Evolutionary conservation across 2,888 invertebrate species (phyloP).

Genomic region (Bugulina stolonifera): DNA sequence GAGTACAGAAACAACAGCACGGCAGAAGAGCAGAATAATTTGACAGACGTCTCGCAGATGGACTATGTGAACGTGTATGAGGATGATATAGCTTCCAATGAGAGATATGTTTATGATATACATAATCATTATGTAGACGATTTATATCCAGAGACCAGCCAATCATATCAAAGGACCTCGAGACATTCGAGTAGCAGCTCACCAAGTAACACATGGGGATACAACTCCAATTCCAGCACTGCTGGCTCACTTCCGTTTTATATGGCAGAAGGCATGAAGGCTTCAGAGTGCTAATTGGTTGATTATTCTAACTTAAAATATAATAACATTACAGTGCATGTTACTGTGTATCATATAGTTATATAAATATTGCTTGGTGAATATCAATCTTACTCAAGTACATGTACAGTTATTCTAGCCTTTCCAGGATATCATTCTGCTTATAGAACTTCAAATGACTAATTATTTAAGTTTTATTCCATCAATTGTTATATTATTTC

Average conservation of each 20-base stretch:
- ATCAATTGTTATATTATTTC: too few species aligned
- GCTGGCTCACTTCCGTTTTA: slow-evolving; percentile 2
- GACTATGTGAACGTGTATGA: slow-evolving; percentile 23
- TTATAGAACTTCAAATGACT: too few species aligned
- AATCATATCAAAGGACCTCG: neutral
- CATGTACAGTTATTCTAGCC: too few species aligned
- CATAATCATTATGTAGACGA: neutral
- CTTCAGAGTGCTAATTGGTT: slow-evolving; percentile 5
- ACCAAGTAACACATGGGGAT: neutral
- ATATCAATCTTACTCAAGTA: too few species aligned
- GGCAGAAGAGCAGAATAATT: neutral
- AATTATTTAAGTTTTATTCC: too few species aligned
- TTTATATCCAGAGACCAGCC: slow-evolving; percentile 18
- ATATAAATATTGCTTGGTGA: too few species aligned
- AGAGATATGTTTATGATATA: slow-evolving; percentile 12
- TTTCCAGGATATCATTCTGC: too few species aligned
- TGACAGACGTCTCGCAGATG: slow-evolving; percentile 1
- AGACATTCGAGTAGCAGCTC: neutral
- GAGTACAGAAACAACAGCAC: neutral
- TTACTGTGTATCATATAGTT: too few species aligned
- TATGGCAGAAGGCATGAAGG: slow-evolving; percentile 24
- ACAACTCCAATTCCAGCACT: neutral
- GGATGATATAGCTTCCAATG: neutral
- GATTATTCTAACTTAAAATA: too few species aligned
- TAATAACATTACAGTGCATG: too few species aligned